Percentiles rank a stretch among this genome's conserved stretches.
phyloP scores from a whole-genome alignment of 1,140 invertebrate genomes.

The Hylaeus anthracinus region DNA sequence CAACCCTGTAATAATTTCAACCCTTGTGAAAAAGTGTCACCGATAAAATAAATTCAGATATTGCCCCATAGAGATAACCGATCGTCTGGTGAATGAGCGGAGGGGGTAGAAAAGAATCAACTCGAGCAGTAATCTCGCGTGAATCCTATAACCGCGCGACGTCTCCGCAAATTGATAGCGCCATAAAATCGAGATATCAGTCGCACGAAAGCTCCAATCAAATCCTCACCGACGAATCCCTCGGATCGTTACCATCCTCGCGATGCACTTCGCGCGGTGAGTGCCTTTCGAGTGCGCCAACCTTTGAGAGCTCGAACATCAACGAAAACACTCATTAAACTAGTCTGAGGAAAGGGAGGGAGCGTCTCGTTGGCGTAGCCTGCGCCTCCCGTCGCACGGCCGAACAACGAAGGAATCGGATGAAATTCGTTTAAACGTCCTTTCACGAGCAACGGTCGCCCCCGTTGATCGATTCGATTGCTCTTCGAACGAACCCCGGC shows the following conservation, averaged over 20 bases:
- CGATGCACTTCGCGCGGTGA: neutral
- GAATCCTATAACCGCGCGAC: neutral
- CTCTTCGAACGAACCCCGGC: neutral
- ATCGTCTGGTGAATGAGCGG: too few species aligned
- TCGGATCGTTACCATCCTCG: neutral
- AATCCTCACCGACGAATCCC: neutral
- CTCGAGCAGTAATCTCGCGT: neutral
- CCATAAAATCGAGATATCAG: neutral
- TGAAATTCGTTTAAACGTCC: constrained; percentile 33
- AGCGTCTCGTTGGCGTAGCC: constrained; percentile 12
- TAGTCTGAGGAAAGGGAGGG: neutral
- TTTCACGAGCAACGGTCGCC: constrained; percentile 4
- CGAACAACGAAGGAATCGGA: constrained; percentile 6
- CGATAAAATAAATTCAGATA: too few species aligned
- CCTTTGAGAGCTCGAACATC: neutral
- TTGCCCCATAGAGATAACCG: too few species aligned
- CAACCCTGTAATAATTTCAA: too few species aligned
- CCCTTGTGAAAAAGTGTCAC: too few species aligned
- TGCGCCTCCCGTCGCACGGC: neutral
- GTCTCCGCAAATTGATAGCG: neutral
- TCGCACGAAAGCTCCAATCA: neutral
- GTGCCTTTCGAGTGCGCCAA: neutral
- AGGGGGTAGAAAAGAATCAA: too few species aligned
- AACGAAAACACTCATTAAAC: constrained; percentile 36
- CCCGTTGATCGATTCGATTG: constrained; percentile 9